A percentile compares a stretch with the other conserved stretches of the same genome.
Conservation (phyloP, 2,113 vertebrate genomes). For the Alexandromys fortis region DNA sequence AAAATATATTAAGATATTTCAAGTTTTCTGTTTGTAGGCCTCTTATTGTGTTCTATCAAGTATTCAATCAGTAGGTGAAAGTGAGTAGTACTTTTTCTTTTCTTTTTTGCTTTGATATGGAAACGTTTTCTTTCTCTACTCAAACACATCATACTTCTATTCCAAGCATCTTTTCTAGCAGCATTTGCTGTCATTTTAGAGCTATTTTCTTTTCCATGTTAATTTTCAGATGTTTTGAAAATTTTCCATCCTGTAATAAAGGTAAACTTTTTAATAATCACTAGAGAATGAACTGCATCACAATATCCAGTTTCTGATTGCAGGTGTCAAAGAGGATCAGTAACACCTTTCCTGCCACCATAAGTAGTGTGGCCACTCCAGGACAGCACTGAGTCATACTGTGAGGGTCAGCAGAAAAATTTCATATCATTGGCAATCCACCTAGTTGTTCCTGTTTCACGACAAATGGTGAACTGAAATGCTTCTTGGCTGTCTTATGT, state of each 20-base stretch:
- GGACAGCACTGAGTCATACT: conserved; percentile 70
- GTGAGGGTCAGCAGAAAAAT: conserved; percentile 46
- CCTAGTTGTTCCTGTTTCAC: conserved; percentile 65
- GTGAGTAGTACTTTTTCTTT: conserved; percentile 41
- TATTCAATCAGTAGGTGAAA: conserved; percentile 61
- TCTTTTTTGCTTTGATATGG: neutral
- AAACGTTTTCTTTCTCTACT: conserved; percentile 27
- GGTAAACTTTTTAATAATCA: conserved; percentile 47
- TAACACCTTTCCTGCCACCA: conserved; percentile 36
- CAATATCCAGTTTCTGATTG: conserved; percentile 54
- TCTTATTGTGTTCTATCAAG: neutral
- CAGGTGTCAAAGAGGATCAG: conserved; percentile 44
- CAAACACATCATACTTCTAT: conserved; percentile 43
- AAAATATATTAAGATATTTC: conserved; percentile 28
- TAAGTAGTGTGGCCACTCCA: conserved; percentile 61
- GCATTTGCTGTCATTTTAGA: conserved; percentile 39
- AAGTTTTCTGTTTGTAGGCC: neutral
- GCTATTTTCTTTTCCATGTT: conserved; percentile 52
- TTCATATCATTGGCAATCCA: conserved; percentile 69
- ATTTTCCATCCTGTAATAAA: conserved; percentile 55
- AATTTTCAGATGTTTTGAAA: conserved; percentile 51
- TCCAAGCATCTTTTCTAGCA: conserved; percentile 41
- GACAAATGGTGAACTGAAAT: conserved; percentile 71
- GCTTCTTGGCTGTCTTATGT: conserved; percentile 57
- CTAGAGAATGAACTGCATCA: conserved; percentile 34